These are phyloP conservation scores for Apodemia mormo DNA, from an alignment of 2,888 invertebrate species.

Conservation along the genomic window DNA sequence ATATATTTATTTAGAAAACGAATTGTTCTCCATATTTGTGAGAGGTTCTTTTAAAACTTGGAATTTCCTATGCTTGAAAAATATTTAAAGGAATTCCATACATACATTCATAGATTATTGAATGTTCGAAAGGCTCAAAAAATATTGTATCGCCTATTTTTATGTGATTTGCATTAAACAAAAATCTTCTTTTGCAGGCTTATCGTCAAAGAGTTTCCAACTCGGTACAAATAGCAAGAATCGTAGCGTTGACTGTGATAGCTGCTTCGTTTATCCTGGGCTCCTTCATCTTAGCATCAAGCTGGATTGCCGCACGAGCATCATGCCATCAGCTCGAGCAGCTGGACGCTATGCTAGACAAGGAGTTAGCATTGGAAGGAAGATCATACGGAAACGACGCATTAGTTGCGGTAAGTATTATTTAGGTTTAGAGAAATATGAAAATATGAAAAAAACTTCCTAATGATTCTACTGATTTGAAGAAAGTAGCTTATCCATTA, in stretches of 20 bases:
- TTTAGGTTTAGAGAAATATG: slow-evolving; percentile 1
- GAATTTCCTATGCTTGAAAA: too few relatives aligned
- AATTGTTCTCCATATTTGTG: too few relatives aligned
- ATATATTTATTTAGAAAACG: too few relatives aligned
- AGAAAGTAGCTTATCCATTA: too few relatives aligned
- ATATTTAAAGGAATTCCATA: too few relatives aligned
- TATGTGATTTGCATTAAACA: not conserved
- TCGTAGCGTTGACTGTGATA: slow-evolving; percentile 91
- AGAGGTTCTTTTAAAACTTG: too few relatives aligned
- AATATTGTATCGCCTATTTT: too few relatives aligned
- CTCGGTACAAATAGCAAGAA: slow-evolving; percentile 92
- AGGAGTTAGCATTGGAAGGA: slow-evolving; percentile 85
- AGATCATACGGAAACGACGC: slow-evolving; percentile 83
- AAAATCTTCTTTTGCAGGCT: slow-evolving; percentile 80
- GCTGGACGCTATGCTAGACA: slow-evolving; percentile 84
- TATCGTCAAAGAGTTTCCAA: slow-evolving; percentile 87
- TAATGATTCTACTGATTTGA: too few relatives aligned
- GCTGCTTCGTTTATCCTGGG: slow-evolving; percentile 91
- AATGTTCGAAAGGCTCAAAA: too few relatives aligned
- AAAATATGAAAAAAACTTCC: too few relatives aligned
- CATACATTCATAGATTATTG: too few relatives aligned
- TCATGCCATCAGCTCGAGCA: slow-evolving; percentile 90
- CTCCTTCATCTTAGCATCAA: slow-evolving; percentile 90
- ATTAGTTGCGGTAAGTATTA: slow-evolving; percentile 85
- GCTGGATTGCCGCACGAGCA: slow-evolving; percentile 91